Evolutionary conservation across 2,888 invertebrate species (phyloP), one percentile per base, ranked within the genome.

Genomic region (Agonopterix arenella): DNA sequence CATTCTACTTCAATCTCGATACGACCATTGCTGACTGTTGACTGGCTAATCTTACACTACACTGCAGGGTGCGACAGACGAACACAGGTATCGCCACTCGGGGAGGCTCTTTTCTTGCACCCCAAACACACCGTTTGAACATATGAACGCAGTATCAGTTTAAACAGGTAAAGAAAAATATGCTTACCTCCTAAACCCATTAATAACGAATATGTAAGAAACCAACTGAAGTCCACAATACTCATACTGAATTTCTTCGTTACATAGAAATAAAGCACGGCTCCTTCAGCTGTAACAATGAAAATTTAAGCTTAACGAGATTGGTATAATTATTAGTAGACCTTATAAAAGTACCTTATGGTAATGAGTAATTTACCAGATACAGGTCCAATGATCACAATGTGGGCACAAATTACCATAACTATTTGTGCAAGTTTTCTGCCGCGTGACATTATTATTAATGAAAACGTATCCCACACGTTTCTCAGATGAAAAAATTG

Each of bases 181-280:
- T 8, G 58, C 69, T 79, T 79, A 91, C 92, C 92, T 49, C 81
- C 70, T 46, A 90, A 72, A 56, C 90, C 90, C 59, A 91, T 64
- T 1, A 90, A 58, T 28, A 89, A 79, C 1, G 83, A 78, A 54
- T 88, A 86, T 1, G 91, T 90, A 8, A 74, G 70, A 58, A 86
- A 91, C 5, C 90, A 76, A 61, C 90, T 90, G 51, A 78, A 86
- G 16, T 91, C 90, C 0, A 89, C 80, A 2, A 88, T 74, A 48
- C 82, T 80, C 90, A 91, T 91, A 40, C 73, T 72, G 56, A 85
- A 92, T 58, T 84, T 83, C n/a, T 76, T 76, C 47, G 90, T 66
- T 1, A 80, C 72, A 54, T 91, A 92, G 37, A 90, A 70, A 61
- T 80, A 91, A 8, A 85, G 62, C 0, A 91, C 71, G 1, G 82